These are phyloP conservation scores for Eulemur rufifrons DNA, from an alignment of 2,113 vertebrate genomes.

Conservation along the genomic window DNA sequence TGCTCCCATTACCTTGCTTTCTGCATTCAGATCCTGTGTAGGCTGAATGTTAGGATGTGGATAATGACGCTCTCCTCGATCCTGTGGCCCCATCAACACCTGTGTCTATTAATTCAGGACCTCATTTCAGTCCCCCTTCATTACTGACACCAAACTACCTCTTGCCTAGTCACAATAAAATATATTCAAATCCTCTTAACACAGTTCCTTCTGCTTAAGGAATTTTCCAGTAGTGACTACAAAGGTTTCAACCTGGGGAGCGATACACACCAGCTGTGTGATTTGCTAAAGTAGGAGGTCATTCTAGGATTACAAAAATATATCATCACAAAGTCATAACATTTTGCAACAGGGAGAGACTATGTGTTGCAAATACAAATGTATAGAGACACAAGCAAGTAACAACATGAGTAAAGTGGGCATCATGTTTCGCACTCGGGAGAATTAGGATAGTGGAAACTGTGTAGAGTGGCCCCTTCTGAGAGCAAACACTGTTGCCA, in stretches of 20 bases:
- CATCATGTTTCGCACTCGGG: neutral
- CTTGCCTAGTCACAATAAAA: neutral
- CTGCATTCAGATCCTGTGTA: neutral
- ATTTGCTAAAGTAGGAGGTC: neutral
- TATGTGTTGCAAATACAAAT: neutral
- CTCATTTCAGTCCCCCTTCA: neutral
- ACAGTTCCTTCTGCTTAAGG: neutral
- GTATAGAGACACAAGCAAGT: neutral
- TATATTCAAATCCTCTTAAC: neutral
- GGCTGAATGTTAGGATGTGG: neutral
- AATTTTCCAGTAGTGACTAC: neutral
- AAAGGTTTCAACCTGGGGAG: neutral
- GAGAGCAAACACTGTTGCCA: neutral
- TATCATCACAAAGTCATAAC: neutral
- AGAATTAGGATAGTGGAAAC: neutral
- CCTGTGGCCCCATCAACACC: neutral
- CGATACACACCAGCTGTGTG: neutral
- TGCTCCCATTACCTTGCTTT: neutral
- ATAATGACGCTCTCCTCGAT: neutral
- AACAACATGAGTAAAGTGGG: neutral
- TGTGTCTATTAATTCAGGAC: neutral
- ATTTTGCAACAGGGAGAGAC: neutral
- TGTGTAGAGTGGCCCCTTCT: fast-evolving
- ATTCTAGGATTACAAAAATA: neutral
- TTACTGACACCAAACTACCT: neutral